A percentile compares a stretch with the other conserved stretches of the same genome.
Evolutionary conservation across 2,797 vertebrate species (phyloP).

Genomic region (Strix occidentalis): DNA sequence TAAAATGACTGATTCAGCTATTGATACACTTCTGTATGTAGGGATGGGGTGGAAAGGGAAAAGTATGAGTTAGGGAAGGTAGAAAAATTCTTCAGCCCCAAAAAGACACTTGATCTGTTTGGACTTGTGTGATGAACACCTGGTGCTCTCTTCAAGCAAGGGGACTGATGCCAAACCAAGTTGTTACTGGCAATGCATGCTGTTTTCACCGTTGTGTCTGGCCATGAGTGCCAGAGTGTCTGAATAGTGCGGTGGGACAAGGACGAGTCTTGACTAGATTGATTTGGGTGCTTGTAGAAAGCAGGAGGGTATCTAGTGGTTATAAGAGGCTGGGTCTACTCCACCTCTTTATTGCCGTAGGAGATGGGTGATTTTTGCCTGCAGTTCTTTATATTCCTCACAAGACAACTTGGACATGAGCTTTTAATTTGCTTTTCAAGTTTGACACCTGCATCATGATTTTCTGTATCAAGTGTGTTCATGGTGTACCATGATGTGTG

Average conservation of each 20-base stretch:
- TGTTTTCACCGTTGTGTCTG: background rate
- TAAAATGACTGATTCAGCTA: background rate
- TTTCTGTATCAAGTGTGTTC: background rate
- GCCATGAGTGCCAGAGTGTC: background rate
- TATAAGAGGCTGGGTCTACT: background rate
- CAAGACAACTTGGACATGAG: background rate
- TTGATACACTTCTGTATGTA: background rate
- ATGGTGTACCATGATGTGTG: background rate
- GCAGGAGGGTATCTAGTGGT: accelerated
- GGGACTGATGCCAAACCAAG: background rate
- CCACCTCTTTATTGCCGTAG: background rate
- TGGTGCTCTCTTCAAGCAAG: background rate
- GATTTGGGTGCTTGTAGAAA: background rate
- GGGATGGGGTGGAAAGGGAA: background rate
- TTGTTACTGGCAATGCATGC: background rate
- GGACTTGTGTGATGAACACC: background rate
- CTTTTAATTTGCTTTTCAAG: background rate
- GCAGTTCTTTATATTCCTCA: background rate
- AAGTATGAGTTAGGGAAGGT: background rate
- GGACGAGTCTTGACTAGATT: background rate
- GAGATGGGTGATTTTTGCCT: background rate
- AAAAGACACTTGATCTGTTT: background rate
- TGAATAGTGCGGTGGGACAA: background rate
- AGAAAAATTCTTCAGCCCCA: background rate
- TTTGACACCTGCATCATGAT: background rate